Conservation (phyloP, 2,113 vertebrate genomes). For the Circaetus gallicus region DNA sequence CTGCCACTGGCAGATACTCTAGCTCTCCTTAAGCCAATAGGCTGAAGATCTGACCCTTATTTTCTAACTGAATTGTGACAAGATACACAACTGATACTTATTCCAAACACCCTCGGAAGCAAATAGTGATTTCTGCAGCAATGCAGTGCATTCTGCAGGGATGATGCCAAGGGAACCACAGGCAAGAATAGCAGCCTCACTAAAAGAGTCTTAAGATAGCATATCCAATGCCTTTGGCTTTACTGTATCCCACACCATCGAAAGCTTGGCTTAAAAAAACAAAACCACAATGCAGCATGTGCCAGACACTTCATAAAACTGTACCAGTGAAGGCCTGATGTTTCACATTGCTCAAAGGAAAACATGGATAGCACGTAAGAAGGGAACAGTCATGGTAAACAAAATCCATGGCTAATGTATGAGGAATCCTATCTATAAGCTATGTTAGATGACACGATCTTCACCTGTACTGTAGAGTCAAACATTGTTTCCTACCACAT, state of each 20-base stretch:
- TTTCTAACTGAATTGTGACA: neutral
- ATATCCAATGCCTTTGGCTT: neutral
- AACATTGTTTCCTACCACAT: neutral
- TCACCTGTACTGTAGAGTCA: neutral
- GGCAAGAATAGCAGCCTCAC: neutral
- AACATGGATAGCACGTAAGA: accelerated
- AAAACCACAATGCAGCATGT: neutral
- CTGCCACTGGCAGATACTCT: neutral
- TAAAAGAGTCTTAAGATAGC: neutral
- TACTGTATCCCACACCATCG: neutral
- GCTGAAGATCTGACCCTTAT: neutral
- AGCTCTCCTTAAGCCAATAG: neutral
- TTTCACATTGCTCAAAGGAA: neutral
- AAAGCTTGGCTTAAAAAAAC: neutral
- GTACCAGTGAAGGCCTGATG: neutral
- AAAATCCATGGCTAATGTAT: neutral
- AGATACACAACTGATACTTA: neutral
- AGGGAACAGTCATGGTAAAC: neutral
- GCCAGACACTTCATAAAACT: neutral
- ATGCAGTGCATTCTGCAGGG: neutral
- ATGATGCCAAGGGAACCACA: neutral
- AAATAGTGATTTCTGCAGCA: constrained; percentile 1
- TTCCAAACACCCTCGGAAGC: neutral
- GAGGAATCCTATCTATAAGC: neutral
- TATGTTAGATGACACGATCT: neutral